Evolutionary conservation across 1,140 invertebrate species (phyloP).

Genomic region (Trachymyrmex septentrionalis): DNA sequence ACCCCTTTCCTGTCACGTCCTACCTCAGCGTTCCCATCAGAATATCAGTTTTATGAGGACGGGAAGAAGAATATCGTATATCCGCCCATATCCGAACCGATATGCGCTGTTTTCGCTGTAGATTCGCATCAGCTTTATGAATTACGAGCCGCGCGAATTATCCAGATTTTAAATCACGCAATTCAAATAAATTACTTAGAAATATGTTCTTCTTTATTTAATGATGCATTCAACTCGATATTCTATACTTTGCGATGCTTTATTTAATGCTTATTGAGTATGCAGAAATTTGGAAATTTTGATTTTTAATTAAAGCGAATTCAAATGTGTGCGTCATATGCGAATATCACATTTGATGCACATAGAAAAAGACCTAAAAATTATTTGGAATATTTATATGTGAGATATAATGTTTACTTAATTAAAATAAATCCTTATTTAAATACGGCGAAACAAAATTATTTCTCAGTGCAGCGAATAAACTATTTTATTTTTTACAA

Average conservation of each 20-base stretch:
- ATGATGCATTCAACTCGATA: background rate
- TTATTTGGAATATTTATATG: too few species aligned
- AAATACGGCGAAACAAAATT: too few species aligned
- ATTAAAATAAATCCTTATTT: too few species aligned
- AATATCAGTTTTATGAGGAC: slow-evolving; percentile 80
- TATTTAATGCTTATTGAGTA: background rate
- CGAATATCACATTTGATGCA: too few species aligned
- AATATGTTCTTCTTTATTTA: background rate
- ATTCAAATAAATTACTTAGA: background rate
- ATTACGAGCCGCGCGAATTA: background rate
- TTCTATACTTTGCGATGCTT: background rate
- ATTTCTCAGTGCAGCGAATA: too few species aligned
- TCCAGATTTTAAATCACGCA: background rate
- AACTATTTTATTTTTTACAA: too few species aligned
- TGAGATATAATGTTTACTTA: too few species aligned
- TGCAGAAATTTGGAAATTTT: background rate
- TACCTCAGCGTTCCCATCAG: slow-evolving; percentile 69
- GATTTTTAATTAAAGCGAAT: background rate
- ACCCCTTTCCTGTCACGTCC: slow-evolving; percentile 83
- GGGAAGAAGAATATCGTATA: slow-evolving; percentile 83
- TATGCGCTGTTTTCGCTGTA: slow-evolving; percentile 64
- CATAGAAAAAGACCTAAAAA: too few species aligned
- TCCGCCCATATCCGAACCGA: slow-evolving; percentile 73
- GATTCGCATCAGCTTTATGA: slow-evolving; percentile 25
- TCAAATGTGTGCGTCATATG: background rate